Evolutionary conservation across 2,797 vertebrate genomes (phyloP), one percentile per base, ranked within the genome.

Genomic region (Gobionotothen gibberifrons): DNA sequence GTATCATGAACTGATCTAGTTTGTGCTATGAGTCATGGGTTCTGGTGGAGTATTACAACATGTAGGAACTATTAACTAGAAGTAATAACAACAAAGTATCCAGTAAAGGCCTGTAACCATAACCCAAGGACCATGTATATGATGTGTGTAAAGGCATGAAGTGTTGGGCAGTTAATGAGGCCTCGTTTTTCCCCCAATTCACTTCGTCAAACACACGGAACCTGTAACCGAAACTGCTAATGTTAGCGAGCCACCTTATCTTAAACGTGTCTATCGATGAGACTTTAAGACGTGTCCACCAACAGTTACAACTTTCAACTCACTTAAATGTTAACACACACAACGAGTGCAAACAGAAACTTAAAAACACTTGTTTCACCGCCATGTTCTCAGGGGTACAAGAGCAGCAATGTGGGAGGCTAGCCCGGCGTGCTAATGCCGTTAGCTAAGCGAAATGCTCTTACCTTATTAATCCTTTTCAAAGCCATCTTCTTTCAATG

Each of bases 401-500:
- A 13, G 2, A 63, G 21, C 56, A 17, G 68, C 55, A 60, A 71
- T 61, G 73, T 66, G 80, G 81, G 83, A 83, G 84, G 87, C 90
- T 92, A 89, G 67, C 68, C 40, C 47, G 36, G 56, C 36, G 36
- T 58, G 83, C 75, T 71, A 79, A 51, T 1, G 0, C 17, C 11
- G 40, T 22, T 49, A 63, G 52, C 74, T 32, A 52, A 46, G 42
- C 66, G 66, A 54, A 51, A 65, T n/a, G 43, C 5, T 57, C 88
- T 88, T 85, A 95, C 95, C 95, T 95, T 95, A 85, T 95, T 88
- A 67, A 95, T 95, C 91, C 95, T 79, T 88, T 95, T 95, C 89
- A 95, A 85, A 72, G 95, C 95, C 95, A 95, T 95, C 88, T 88
- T 93, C 72, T 82, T 69, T 84, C 61, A 55, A 39, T 76, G 79